Conservation (phyloP, 1,140 invertebrate species). For the Atta texana region DNA sequence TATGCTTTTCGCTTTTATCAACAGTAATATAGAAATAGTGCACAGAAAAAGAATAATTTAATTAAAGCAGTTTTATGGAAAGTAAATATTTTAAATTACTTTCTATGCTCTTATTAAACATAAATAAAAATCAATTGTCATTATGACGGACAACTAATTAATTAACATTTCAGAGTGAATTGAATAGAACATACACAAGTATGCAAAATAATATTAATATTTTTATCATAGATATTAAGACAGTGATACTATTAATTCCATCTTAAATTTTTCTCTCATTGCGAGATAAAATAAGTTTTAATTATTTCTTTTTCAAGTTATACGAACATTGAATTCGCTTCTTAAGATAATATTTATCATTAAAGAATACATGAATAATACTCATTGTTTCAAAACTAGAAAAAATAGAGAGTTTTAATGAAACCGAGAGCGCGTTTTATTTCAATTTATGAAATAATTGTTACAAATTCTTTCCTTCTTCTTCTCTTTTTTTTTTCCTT, state of each 20-base stretch:
- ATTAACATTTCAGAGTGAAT: background rate
- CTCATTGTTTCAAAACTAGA: background rate
- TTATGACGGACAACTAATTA: background rate
- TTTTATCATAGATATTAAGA: background rate
- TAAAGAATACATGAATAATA: constrained; percentile 12
- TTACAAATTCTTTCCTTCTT: constrained; percentile 16
- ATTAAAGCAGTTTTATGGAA: background rate
- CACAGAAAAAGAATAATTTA: background rate
- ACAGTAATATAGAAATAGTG: background rate
- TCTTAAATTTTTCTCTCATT: background rate
- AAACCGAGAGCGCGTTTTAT: constrained; percentile 28
- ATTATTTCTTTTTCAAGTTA: background rate
- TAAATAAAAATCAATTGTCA: background rate
- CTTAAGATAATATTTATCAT: background rate
- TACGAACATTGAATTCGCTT: background rate
- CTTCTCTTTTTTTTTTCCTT: background rate
- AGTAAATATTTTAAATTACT: background rate
- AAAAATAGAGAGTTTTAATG: constrained; percentile 32
- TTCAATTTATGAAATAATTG: constrained; percentile 23
- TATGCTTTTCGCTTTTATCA: background rate
- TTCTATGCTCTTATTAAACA: background rate
- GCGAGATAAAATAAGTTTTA: background rate
- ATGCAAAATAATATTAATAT: background rate
- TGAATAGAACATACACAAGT: background rate
- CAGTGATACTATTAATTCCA: background rate